These are phyloP conservation scores for Cheilosia vulpina DNA, from an alignment of 2,888 invertebrate genomes.

Conservation along the genomic window DNA sequence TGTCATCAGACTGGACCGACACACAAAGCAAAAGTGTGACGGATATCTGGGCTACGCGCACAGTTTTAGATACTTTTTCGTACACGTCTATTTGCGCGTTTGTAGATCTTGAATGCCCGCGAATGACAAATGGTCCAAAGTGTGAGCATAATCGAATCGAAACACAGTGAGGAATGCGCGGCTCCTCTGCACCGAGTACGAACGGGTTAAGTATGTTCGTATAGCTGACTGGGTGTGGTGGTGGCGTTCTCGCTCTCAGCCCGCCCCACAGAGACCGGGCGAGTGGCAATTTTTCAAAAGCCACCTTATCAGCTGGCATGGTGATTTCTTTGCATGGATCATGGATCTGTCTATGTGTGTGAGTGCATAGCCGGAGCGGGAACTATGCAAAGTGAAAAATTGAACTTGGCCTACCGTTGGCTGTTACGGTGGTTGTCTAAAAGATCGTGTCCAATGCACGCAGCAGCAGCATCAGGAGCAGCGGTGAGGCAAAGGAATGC, in stretches of 20 bases:
- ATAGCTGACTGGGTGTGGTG: constrained; percentile 64
- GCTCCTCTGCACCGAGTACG: constrained; percentile 34
- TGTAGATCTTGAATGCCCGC: constrained; percentile 42
- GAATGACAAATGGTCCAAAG: constrained; percentile 70
- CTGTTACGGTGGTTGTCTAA: constrained; percentile 29
- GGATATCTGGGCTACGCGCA: constrained; percentile 68
- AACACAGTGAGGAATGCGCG: constrained; percentile 55
- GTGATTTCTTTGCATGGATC: constrained; percentile 50
- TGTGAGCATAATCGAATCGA: constrained; percentile 71
- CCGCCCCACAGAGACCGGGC: constrained; percentile 18
- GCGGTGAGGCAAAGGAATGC: constrained; percentile 43
- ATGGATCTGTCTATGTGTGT: not conserved
- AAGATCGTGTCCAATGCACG: constrained; percentile 6
- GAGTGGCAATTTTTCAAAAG: constrained; percentile 63
- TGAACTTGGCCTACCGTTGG: constrained; percentile 72
- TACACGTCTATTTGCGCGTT: constrained; percentile 37
- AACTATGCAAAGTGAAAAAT: constrained; percentile 54
- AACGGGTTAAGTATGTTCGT: constrained; percentile 44
- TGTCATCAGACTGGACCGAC: constrained; percentile 42
- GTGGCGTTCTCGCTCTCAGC: not conserved
- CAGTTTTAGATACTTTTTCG: constrained; percentile 43
- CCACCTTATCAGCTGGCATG: constrained; percentile 62
- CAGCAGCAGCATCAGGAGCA: not conserved
- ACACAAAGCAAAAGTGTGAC: constrained; percentile 58
- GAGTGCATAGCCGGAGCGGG: not conserved